phyloP scores from a whole-genome alignment of 2,888 invertebrate genomes.

The Disparrhopalites patrizii region DNA sequence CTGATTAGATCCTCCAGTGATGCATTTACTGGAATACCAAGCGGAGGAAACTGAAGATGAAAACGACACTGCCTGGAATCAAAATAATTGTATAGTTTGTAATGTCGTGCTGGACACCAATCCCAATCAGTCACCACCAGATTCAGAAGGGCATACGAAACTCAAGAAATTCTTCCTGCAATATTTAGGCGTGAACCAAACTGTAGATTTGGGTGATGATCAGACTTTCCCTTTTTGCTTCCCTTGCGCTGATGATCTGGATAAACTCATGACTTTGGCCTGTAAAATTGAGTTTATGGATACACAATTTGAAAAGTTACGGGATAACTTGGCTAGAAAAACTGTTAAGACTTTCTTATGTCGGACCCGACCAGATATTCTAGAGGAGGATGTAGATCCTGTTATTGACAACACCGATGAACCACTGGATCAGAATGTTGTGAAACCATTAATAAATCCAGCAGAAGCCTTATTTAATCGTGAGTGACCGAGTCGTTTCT shows the following conservation, averaged over 20 bases:
- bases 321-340: conserved; percentile 43
- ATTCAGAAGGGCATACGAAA: conserved; percentile 25
- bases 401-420: conserved; percentile 28
- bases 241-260: conserved; percentile 36
- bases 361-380: conserved; percentile 39
- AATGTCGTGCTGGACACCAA: conserved; percentile 35
- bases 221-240: conserved; percentile 40
- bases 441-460: conserved; percentile 23
- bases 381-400: conserved; percentile 35
- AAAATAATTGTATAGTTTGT: conserved; percentile 45
- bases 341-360: conserved; percentile 43
- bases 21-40: neutral
- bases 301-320: conserved; percentile 42
- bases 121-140: conserved; percentile 13
- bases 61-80: conserved; percentile 35
- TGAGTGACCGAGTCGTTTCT: conserved; percentile 16
- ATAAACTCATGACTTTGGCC: conserved; percentile 36
- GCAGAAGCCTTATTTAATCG: conserved; percentile 37
- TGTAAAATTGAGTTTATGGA: conserved; percentile 45
- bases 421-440: conserved; percentile 28
- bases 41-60: conserved; percentile 1
- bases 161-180: conserved; percentile 43
- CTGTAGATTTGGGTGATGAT: conserved; percentile 34
- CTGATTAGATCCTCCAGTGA: neutral
- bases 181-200: conserved; percentile 40